Evolutionary conservation across 2,888 invertebrate genomes (phyloP), one percentile per base, ranked within the genome.

Genomic region (Coleophora flavipennella): DNA sequence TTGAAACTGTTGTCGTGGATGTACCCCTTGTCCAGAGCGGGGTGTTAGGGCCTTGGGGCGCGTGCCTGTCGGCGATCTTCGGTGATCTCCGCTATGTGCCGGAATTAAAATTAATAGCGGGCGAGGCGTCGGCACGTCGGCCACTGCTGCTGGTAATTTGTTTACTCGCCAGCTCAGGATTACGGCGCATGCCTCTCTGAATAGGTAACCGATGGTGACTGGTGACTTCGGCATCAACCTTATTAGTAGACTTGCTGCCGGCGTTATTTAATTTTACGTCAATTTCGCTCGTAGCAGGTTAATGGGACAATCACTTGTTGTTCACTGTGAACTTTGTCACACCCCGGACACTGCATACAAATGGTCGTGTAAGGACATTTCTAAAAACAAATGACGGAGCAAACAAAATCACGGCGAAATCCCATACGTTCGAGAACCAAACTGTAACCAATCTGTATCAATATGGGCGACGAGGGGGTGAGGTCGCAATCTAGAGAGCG

Each of bases 41-140:
- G 20, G 20, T 56, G 49, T 44, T 48, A 52, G 56, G 53, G 45
- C 53, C 48, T 53, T 52, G 43, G 49, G 53, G 81, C 65, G 73
- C 81, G 81, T 81, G 81, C 76, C 67, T 70, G 46, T 52, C 68
- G 55, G 65, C 71, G 65, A 66, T 71, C 72, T 72, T 65, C 56
- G 64, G 77, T 65, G 79, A 80, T 83, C 80, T 78, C 67, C 70
- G 73, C 62, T 68, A 62, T 62, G 64, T 54, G 62, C 62, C 72
- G 70, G 80, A 83, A 83, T 83, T 81, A 83, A 81, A 81, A 83
- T 83, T 81, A 81, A 83, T 83, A 80, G 83, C 73, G 62, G 67
- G 62, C 68, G 67, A 48, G 73, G 56, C 53, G 59, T 59, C 65
- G 67, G 65, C 68, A 66, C 63, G 66, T 60, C 62, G 62, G 53